phyloP scores from a whole-genome alignment of 2,888 invertebrate genomes.

The Rutpela maculata region DNA sequence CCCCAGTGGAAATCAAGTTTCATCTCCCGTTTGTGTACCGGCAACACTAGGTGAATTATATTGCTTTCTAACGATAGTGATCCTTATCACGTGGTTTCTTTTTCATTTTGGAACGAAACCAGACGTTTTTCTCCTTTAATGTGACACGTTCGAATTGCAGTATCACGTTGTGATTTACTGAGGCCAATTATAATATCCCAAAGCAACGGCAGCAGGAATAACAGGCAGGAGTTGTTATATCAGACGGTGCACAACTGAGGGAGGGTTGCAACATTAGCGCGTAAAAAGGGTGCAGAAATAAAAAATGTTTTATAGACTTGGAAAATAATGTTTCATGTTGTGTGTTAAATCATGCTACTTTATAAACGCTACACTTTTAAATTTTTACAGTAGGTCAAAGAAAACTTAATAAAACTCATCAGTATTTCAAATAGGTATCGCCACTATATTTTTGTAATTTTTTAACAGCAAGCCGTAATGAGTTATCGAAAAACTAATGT shows the following conservation, averaged over 20 bases:
- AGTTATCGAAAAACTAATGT: no score
- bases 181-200: conserved; percentile 44
- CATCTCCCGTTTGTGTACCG: conserved; percentile 14
- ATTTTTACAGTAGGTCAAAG: no score
- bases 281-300: conserved; percentile 11
- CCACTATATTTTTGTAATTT: no score
- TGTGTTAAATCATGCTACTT: no score
- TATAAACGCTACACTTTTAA: no score
- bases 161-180: conserved; percentile 46
- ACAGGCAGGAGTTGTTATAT: conserved; percentile 43
- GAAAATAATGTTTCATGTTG: not conserved
- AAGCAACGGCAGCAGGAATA: conserved; percentile 34
- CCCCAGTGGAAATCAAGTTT: conserved; percentile 17
- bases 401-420: no score
- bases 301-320: not conserved
- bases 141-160: conserved; percentile 47
- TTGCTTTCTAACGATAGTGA: conserved; percentile 34
- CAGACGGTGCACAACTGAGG: conserved; percentile 31
- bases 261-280: conserved; percentile 24
- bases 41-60: conserved; percentile 32
- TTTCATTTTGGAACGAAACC: conserved; percentile 38
- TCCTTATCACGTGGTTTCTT: conserved; percentile 40
- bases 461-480: no score
- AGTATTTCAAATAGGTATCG: no score
- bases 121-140: conserved; percentile 41